Base-by-base conservation (phyloP, 2,113 vertebrate genomes). In the Syngnathus typhle region DNA sequence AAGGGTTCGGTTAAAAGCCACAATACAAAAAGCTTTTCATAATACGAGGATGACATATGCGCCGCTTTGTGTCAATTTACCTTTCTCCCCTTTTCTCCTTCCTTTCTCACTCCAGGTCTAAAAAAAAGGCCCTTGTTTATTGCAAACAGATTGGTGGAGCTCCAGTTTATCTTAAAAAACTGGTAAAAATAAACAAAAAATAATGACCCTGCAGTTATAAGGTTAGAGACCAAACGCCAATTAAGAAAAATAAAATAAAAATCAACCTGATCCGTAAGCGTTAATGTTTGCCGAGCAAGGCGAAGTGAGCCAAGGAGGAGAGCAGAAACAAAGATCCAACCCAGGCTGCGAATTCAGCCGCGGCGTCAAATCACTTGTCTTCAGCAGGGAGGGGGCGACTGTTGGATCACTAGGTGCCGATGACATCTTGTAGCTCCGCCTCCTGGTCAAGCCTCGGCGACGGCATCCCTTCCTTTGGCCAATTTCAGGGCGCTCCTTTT, bases 291-390 rank as follows among this genome's bases (percentile, higher is more conserved):
- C 23, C 60, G 39, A 65, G 69, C 68, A 84, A 85, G 78, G 75
- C 76, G 79, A 72, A 64, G 71, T 56, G 72, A 70, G 68, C 38
- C 37, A 67, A 23, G 63, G 70, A 65, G 74, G 81, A 83, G 19
- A 51, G 2, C 60, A 67, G 68, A 81, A 81, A 77, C 23, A 84
- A 84, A 85, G 72, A 85, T 79, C 73, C 83, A 87, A 84, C 71
- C 79, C 73, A 75, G 72, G 65, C 77, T 23, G 59, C 73, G 43
- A 69, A 72, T 38, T 70, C 69, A 43, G 69, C 71, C 79, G 81
- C 15, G 82, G 54, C 69, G 1, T 75, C 60, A 60, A 82, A 81
- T 81, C 73, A 64, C 77, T 81, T 10, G 39, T 23, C 39, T 60
- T 59, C 61, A 41, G 12, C 12, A 10, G 13, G 7, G 39, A 16